phyloP scores from a whole-genome alignment of 2,888 invertebrate species.

The Gymnocheta viridis region DNA sequence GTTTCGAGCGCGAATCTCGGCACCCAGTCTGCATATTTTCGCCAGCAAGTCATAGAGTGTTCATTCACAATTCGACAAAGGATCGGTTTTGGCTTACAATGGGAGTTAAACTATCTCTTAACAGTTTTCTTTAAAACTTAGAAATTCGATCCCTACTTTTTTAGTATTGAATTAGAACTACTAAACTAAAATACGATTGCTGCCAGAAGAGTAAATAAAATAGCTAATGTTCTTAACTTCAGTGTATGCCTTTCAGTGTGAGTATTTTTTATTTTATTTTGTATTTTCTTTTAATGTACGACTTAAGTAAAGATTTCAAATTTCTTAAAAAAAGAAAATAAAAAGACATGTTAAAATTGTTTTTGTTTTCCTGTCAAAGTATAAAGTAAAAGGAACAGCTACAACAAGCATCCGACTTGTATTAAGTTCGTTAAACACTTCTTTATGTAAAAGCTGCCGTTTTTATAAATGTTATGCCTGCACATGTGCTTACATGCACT shows the following conservation, averaged over 20 bases:
- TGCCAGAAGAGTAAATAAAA: not conserved
- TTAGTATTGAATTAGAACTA: no score
- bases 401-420: slow-evolving; percentile 4
- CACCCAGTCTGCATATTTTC: no score
- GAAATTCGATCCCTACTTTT: no score
- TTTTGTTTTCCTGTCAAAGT: slow-evolving; percentile 46
- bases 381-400: slow-evolving; percentile 9
- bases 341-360: slow-evolving; percentile 6
- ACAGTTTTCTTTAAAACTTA: no score
- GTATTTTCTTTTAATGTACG: not conserved
- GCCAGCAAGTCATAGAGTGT: no score
- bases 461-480: slow-evolving; percentile 14
- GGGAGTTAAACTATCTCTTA: no score
- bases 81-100: no score
- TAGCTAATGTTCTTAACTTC: not conserved
- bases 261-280: not conserved
- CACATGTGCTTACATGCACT: slow-evolving; percentile 6
- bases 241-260: not conserved
- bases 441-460: slow-evolving; percentile 40
- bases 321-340: not conserved
- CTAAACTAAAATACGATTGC: not conserved
- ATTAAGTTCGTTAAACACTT: slow-evolving; percentile 51
- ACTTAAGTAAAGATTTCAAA: slow-evolving; percentile 19
- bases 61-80: no score
- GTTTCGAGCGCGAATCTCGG: no score